Evolutionary conservation across 2,888 invertebrate species (phyloP).

Genomic region (Drosophila greeni): DNA sequence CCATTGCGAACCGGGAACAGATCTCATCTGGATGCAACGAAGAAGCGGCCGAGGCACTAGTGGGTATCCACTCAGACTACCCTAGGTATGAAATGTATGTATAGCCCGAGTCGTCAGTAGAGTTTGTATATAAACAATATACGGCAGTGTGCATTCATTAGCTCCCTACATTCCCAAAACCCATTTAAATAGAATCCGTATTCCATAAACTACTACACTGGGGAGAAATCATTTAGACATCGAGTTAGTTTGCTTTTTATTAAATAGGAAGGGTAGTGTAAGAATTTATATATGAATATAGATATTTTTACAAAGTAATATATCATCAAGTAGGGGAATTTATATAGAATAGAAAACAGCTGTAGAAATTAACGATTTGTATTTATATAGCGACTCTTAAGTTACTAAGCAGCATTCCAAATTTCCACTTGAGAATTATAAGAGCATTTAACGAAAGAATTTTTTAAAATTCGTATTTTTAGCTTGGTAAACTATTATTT

Average conservation of each 20-base stretch:
- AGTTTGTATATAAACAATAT: slow-evolving; percentile 38
- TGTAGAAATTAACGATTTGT: too few relatives aligned
- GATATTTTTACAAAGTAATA: too few relatives aligned
- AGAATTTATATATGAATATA: not conserved
- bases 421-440: not conserved
- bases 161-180: not conserved
- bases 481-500: not conserved
- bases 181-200: not conserved
- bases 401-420: not conserved
- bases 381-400: too few relatives aligned
- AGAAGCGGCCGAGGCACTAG: slow-evolving; percentile 93
- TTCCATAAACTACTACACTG: not conserved
- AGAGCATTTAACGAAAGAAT: not conserved
- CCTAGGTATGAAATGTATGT: slow-evolving; percentile 81
- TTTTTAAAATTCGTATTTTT: not conserved
- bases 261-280: not conserved
- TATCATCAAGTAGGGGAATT: too few relatives aligned
- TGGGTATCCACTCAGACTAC: slow-evolving; percentile 93
- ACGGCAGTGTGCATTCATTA: slow-evolving; percentile 25
- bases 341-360: too few relatives aligned
- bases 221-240: not conserved
- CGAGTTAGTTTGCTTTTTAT: not conserved
- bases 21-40: slow-evolving; percentile 83
- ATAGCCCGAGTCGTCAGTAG: slow-evolving; percentile 52
- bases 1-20: slow-evolving; percentile 81